A percentile compares a stretch with the other conserved stretches of the same genome.
Conservation (phyloP, 2,113 vertebrate species). For the Bettongia penicillata region DNA sequence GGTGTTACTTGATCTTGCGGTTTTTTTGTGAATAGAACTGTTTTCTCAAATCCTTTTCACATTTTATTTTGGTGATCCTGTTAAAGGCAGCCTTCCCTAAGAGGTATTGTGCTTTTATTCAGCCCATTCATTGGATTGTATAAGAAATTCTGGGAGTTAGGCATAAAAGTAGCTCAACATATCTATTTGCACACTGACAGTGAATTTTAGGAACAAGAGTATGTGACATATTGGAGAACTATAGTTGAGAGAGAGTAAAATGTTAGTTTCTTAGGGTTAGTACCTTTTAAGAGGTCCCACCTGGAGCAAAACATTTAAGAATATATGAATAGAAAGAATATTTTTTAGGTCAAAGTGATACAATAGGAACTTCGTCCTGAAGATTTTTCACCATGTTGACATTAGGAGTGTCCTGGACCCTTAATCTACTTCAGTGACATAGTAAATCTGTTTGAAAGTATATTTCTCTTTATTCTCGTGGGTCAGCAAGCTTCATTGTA, state of each 20-base stretch:
- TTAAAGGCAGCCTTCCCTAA: background rate
- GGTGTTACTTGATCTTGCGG: background rate
- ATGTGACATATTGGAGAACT: background rate
- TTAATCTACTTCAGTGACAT: background rate
- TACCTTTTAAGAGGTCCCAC: conserved; percentile 8
- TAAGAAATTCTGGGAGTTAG: background rate
- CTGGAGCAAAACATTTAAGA: conserved; percentile 29
- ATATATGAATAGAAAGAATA: conserved; percentile 45
- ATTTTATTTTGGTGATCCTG: background rate
- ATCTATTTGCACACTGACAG: background rate
- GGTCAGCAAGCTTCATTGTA: background rate
- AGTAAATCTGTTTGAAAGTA: background rate
- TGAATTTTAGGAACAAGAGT: conserved; percentile 27
- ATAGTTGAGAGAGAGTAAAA: conserved; percentile 19
- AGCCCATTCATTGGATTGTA: background rate
- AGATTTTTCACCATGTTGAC: background rate
- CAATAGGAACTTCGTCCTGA: background rate
- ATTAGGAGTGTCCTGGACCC: background rate
- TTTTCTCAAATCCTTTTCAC: background rate
- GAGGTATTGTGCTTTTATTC: background rate
- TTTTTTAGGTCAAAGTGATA: conserved; percentile 17
- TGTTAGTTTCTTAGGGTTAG: conserved; percentile 20
- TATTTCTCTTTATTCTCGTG: background rate
- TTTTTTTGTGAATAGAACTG: background rate
- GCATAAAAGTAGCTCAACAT: background rate